These are phyloP conservation scores for Reticulitermes speratus DNA, from an alignment of 1,140 invertebrate species.

Conservation along the genomic window DNA sequence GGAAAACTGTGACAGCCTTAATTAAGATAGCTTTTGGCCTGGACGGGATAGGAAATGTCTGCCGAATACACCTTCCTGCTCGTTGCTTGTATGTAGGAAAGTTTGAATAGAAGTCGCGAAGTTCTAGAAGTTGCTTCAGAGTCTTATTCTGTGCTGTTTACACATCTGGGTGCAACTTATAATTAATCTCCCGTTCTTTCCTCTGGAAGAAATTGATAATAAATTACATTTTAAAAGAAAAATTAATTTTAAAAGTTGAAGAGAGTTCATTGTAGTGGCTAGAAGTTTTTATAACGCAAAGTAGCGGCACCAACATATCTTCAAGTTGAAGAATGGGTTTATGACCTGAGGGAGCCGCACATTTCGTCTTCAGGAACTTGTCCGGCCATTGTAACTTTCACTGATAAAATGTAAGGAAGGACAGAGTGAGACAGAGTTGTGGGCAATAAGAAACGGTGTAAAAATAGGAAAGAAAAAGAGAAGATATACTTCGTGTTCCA, in stretches of 20 bases:
- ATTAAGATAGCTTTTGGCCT: too few relatives aligned
- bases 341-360: neutral
- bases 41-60: too few relatives aligned
- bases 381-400: neutral
- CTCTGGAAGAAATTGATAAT: constrained; percentile 13
- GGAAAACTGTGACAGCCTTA: too few relatives aligned
- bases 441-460: too few relatives aligned
- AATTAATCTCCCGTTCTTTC: neutral
- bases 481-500: too few relatives aligned
- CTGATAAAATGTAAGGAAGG: neutral
- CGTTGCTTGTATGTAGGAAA: too few relatives aligned
- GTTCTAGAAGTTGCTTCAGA: too few relatives aligned
- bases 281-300: neutral
- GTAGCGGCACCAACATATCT: neutral
- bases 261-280: neutral
- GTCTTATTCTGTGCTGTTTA: too few relatives aligned
- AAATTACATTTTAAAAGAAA: constrained; percentile 4
- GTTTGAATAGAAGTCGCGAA: too few relatives aligned
- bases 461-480: too few relatives aligned
- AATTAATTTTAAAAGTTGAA: constrained; percentile 8
- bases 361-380: neutral
- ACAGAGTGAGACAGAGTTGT: neutral
- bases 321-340: neutral
- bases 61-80: too few relatives aligned
- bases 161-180: too few relatives aligned